Evolutionary conservation across 2,797 vertebrate species (phyloP).

Genomic region (Microcaecilia unicolor): DNA sequence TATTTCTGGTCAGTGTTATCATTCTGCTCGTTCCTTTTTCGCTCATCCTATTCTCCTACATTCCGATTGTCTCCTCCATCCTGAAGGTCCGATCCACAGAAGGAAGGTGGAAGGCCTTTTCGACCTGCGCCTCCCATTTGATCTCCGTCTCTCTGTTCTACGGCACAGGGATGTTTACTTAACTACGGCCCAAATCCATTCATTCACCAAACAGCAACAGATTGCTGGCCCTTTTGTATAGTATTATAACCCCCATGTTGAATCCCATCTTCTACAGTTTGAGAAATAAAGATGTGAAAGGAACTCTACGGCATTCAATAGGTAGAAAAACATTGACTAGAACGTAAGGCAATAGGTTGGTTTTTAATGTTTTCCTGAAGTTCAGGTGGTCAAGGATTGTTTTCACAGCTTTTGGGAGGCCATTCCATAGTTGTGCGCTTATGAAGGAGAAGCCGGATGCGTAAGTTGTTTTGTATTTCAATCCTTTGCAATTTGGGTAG

Average conservation of each 20-base stretch:
- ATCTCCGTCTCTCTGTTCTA: conserved; percentile 7
- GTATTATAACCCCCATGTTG: conserved; percentile 7
- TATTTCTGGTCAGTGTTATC: conserved; percentile 7
- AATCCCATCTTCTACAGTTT: conserved; percentile 13
- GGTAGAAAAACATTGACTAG: too few relatives aligned
- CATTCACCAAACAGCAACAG: conserved; percentile 6
- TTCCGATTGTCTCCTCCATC: conserved; percentile 3
- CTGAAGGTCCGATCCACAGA: conserved; percentile 1
- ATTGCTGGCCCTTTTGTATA: conserved; percentile 8
- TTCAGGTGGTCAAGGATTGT: too few relatives aligned
- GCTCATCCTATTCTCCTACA: conserved; percentile 9
- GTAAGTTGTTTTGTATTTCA: too few relatives aligned
- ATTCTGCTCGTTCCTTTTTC: conserved; percentile 1
- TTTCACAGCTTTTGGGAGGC: too few relatives aligned
- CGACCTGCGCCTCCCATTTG: conserved; percentile 12
- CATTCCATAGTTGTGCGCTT: too few relatives aligned
- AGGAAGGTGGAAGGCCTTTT: conserved; percentile 5
- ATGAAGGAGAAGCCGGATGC: too few relatives aligned
- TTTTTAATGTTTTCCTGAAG: too few relatives aligned
- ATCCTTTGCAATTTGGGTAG: too few relatives aligned
- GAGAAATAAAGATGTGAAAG: conserved; percentile 12
- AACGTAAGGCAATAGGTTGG: too few relatives aligned
- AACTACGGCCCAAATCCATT: conserved; percentile 2
- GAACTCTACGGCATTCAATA: conserved; percentile 1
- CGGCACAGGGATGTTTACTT: conserved; percentile 7